Conservation (phyloP, 2,797 vertebrate genomes). For the Atherinosoma microstoma region DNA sequence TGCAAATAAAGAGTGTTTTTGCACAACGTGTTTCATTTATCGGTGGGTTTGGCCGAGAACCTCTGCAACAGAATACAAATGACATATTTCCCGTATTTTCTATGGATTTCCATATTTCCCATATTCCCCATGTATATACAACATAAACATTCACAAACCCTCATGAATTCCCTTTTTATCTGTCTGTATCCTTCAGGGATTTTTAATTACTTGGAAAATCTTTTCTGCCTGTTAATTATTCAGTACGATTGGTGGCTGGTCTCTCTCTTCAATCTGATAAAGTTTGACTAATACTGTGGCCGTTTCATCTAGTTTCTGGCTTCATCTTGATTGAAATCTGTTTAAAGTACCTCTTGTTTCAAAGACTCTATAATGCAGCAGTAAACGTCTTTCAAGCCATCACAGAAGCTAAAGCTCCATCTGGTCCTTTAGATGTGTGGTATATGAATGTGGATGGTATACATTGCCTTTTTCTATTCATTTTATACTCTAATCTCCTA, state of each 20-base stretch:
- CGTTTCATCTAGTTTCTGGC: slow-evolving; percentile 12
- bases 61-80: background rate
- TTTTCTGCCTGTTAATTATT: slow-evolving; percentile 15
- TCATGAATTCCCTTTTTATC: slow-evolving; percentile 2
- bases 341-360: slow-evolving; percentile 6
- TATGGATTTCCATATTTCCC: no score
- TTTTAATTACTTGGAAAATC: background rate
- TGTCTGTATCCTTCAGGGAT: slow-evolving; percentile 13
- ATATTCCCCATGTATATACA: background rate
- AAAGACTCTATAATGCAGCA: slow-evolving; percentile 11
- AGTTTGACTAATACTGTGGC: slow-evolving; percentile 4
- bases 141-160: background rate
- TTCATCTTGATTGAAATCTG: slow-evolving; percentile 10
- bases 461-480: slow-evolving; percentile 47
- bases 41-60: background rate
- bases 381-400: slow-evolving; percentile 60
- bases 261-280: slow-evolving; percentile 12
- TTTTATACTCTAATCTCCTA: slow-evolving; percentile 12
- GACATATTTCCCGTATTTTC: no score
- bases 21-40: background rate
- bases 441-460: slow-evolving; percentile 80
- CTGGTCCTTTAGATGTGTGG: slow-evolving; percentile 68
- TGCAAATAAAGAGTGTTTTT: no score
- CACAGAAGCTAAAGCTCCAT: slow-evolving; percentile 51
- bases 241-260: slow-evolving; percentile 28